Base-by-base conservation (phyloP, 2,113 vertebrate species). In the Zosterops japonicus region DNA sequence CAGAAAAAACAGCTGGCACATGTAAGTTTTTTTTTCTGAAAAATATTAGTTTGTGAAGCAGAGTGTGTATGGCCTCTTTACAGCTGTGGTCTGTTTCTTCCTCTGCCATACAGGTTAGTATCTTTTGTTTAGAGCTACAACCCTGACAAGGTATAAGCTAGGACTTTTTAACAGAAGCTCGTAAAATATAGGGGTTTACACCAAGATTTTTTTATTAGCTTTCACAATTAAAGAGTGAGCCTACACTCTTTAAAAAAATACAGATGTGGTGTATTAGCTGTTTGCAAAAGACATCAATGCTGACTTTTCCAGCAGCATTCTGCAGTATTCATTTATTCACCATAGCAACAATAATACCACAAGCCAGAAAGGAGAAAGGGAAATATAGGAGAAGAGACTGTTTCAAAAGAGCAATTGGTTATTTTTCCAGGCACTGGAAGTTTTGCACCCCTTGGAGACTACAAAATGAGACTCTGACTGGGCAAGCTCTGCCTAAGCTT, bases 321-420 rank as follows among this genome's bases (percentile, higher is more conserved):
- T 41, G 89, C 56, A 82, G 86, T 92, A 96, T 95, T 97, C 93
- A 94, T 96, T 98, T 97, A 95, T 94, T 98, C 97, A 96, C 98
- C 98, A 98, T 98, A 95, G 98, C 97, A 98, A 99, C 98, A 97
- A 78, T 70, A 96, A 97, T 89, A 97, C 97, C 89, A 96, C 77
- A 91, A 98, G 94, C 77, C 63, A 46, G 90, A 89, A 31, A 50
- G 57, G 31, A 96, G 22, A 72, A 57, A 86, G 68, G 16, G 83
- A 56, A 96, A 87, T 35, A 47, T 2, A 21, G 61, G 46, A 95
- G 69, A 91, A 87, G 56, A 96, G 31, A 61, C 16, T 69, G 83
- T 93, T 97, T 95, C 81, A 93, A 93, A 96, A 94, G 71, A 24
- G 68, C 70, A 97, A 95, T 7, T 87, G 71, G 78, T 96, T 97